Conservation (phyloP, 2,888 invertebrate species). For the Chymomyza procnemis region DNA sequence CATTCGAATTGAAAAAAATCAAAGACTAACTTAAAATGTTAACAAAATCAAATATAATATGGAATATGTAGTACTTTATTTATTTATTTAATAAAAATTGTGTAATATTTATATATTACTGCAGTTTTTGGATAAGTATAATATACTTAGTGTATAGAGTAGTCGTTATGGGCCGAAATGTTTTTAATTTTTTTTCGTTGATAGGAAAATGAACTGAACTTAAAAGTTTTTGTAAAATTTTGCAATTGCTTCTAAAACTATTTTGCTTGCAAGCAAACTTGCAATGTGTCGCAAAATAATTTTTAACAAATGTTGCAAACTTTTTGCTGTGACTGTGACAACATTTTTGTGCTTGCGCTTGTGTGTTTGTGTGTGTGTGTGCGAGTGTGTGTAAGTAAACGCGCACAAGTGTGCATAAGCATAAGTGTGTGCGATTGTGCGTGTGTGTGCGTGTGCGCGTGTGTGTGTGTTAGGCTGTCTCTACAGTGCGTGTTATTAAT, state of each 20-base stretch:
- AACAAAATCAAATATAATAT: no score
- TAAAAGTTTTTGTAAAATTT: constrained; percentile 55
- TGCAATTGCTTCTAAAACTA: constrained; percentile 63
- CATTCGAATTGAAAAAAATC: no score
- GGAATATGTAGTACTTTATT: no score
- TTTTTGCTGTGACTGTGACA: constrained; percentile 46
- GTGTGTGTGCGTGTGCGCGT: constrained; percentile 8
- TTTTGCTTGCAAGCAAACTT: constrained; percentile 55
- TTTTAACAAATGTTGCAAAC: constrained; percentile 56
- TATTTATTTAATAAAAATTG: no score
- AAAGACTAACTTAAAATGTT: no score
- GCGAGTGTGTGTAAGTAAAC: not conserved
- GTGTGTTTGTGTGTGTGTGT: not conserved
- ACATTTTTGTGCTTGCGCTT: not conserved
- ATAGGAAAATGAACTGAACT: constrained; percentile 40
- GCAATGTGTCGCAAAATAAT: constrained; percentile 21
- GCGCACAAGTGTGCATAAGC: not conserved
- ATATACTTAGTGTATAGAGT: no score
- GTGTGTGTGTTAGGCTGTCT: constrained; percentile 7
- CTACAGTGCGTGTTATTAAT: constrained; percentile 60
- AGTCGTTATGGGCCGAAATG: no score
- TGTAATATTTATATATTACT: no score
- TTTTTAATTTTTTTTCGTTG: not conserved
- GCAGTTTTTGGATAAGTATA: no score
- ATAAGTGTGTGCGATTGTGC: not conserved